These are phyloP conservation scores for Melieria picta DNA, from an alignment of 2,888 invertebrate species.

Conservation along the genomic window DNA sequence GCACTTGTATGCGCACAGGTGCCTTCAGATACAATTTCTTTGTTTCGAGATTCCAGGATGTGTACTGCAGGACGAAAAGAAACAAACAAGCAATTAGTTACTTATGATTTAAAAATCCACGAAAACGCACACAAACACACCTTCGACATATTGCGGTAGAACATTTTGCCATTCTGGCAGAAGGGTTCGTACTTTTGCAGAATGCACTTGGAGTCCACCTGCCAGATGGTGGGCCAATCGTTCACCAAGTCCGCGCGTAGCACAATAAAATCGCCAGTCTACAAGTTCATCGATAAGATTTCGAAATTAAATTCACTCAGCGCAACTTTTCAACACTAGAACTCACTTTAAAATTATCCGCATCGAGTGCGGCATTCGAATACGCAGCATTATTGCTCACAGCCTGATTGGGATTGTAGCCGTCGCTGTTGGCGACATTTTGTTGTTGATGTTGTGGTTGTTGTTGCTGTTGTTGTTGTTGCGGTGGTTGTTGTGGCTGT, in stretches of 20 bases:
- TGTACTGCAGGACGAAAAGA: slow-evolving; percentile 72
- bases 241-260: slow-evolving; percentile 82
- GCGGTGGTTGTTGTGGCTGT: slow-evolving; percentile 51
- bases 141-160: slow-evolving; percentile 88
- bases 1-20: slow-evolving; percentile 79
- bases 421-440: slow-evolving; percentile 45
- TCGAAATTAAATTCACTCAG: slow-evolving; percentile 19
- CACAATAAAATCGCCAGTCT: slow-evolving; percentile 91
- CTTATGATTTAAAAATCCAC: not conserved
- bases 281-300: slow-evolving; percentile 55
- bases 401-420: slow-evolving; percentile 58
- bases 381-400: slow-evolving; percentile 52
- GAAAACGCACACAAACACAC: slow-evolving; percentile 68
- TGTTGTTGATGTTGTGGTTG: slow-evolving; percentile 48
- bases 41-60: slow-evolving; percentile 85
- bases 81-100: not conserved
- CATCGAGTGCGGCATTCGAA: slow-evolving; percentile 48
- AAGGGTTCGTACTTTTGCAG: slow-evolving; percentile 86
- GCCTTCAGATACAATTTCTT: slow-evolving; percentile 83
- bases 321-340: not conserved
- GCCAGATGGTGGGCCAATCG: slow-evolving; percentile 90
- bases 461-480: slow-evolving; percentile 50
- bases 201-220: slow-evolving; percentile 86
- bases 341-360: slow-evolving; percentile 62
- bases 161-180: slow-evolving; percentile 81